Evolutionary conservation across 2,113 vertebrate species (phyloP).

Genomic region (Sylvia atricapilla): DNA sequence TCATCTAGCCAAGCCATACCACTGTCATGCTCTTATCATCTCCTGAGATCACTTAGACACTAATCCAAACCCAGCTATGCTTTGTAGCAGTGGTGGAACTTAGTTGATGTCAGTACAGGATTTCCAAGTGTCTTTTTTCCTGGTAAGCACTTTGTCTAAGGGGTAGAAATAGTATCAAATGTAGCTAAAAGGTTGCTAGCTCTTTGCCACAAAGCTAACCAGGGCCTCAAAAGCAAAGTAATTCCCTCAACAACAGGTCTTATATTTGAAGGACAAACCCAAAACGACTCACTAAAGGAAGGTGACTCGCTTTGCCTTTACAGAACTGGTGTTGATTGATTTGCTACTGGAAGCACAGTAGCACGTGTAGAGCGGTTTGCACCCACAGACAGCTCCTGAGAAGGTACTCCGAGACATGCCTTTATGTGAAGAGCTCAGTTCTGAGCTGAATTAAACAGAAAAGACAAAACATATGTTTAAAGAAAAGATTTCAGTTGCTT

Average conservation of each 20-base stretch:
- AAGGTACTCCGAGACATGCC: rapidly evolving
- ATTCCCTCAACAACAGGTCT: neutral
- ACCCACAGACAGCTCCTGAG: neutral
- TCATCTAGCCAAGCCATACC: neutral
- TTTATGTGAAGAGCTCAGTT: neutral
- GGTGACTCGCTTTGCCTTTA: neutral
- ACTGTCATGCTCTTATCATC: neutral
- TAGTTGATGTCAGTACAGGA: neutral
- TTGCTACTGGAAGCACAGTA: neutral
- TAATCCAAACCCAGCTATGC: neutral
- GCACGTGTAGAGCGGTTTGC: neutral
- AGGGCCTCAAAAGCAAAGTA: neutral
- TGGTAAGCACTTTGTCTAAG: neutral
- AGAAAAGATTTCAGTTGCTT: neutral
- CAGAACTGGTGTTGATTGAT: neutral
- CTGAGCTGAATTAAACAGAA: neutral
- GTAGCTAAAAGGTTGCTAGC: neutral
- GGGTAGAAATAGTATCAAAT: neutral
- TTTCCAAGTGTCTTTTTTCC: neutral
- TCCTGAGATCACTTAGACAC: neutral
- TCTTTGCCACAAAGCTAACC: neutral
- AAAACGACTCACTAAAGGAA: neutral
- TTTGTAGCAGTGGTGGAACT: neutral
- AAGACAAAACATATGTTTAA: neutral
- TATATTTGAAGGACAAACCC: neutral